Evolutionary conservation across 2,888 invertebrate genomes (phyloP).

Genomic region (Luperina testacea): DNA sequence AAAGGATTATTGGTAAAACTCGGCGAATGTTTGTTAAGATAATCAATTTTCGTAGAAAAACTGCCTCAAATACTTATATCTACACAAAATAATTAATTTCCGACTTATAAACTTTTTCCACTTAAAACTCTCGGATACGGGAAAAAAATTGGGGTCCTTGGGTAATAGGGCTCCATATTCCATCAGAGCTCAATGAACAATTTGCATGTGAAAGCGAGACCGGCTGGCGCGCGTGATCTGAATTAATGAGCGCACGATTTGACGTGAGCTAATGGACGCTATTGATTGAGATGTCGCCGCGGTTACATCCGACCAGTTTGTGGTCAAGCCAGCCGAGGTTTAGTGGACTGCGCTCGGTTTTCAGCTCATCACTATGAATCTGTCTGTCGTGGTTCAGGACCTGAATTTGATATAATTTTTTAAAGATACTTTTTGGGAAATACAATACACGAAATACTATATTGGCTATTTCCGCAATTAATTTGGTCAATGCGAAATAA

Average conservation of each 20-base stretch:
- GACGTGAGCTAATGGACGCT: slow-evolving; percentile 56
- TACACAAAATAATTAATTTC: slow-evolving; percentile 35
- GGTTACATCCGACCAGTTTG: slow-evolving; percentile 47
- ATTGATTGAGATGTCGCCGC: slow-evolving; percentile 62
- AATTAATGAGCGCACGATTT: slow-evolving; percentile 60
- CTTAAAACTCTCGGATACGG: slow-evolving; percentile 46
- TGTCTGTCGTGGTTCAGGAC: slow-evolving; percentile 13
- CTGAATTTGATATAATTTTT: slow-evolving; percentile 22
- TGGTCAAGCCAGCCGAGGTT: slow-evolving; percentile 45
- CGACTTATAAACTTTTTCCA: slow-evolving; percentile 35
- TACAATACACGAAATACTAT: background rate
- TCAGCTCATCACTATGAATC: slow-evolving; percentile 43
- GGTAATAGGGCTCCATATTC: slow-evolving; percentile 46
- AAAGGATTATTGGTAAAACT: slow-evolving; percentile 8
- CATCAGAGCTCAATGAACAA: slow-evolving; percentile 58
- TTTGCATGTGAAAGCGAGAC: slow-evolving; percentile 70
- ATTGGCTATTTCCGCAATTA: background rate
- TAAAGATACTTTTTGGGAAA: background rate
- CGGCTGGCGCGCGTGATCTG: slow-evolving; percentile 55
- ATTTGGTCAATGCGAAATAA: slow-evolving; percentile 10
- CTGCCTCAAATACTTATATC: background rate
- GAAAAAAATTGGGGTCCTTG: slow-evolving; percentile 55
- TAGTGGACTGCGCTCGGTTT: slow-evolving; percentile 18
- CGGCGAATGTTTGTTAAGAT: background rate
- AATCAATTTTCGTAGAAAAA: slow-evolving; percentile 3